Evolutionary conservation across 2,888 invertebrate species (phyloP).

Genomic region (Bellardia pandia): DNA sequence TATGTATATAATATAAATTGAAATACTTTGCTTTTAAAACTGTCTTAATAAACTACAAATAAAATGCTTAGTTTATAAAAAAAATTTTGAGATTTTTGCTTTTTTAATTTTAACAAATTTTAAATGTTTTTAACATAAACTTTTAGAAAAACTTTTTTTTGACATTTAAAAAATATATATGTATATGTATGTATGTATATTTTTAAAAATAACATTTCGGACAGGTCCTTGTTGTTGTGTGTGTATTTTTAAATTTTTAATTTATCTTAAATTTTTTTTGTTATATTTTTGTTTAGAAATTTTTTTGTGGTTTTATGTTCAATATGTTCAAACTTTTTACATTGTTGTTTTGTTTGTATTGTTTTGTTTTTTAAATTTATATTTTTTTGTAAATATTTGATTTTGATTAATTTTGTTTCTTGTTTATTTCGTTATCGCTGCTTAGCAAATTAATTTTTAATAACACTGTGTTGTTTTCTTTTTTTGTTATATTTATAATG

Average conservation of each 20-base stretch:
- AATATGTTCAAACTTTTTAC: constrained; percentile 64
- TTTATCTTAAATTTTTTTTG: constrained; percentile 40
- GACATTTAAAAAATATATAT: constrained; percentile 22
- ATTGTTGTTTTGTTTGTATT: constrained; percentile 31
- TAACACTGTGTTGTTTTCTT: constrained; percentile 25
- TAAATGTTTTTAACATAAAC: constrained; percentile 27
- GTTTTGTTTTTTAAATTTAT: constrained; percentile 42
- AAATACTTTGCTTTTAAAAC: no score
- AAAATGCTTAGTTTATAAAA: neutral
- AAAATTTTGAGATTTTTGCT: neutral
- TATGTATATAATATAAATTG: no score
- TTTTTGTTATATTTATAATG: constrained; percentile 4
- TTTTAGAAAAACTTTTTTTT: constrained; percentile 28
- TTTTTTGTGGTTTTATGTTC: constrained; percentile 55
- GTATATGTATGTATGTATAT: neutral
- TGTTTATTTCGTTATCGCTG: constrained; percentile 18
- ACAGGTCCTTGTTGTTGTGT: constrained; percentile 43
- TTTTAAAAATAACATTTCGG: constrained; percentile 34
- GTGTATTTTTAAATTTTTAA: constrained; percentile 59
- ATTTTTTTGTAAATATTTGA: constrained; percentile 66
- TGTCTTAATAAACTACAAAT: no score
- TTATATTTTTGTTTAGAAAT: constrained; percentile 62
- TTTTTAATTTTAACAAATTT: constrained; percentile 20
- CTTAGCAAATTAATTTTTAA: constrained; percentile 54
- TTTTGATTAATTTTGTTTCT: constrained; percentile 57